These are phyloP conservation scores for Telenomus remus DNA, from an alignment of 1,140 invertebrate species.

Conservation along the genomic window DNA sequence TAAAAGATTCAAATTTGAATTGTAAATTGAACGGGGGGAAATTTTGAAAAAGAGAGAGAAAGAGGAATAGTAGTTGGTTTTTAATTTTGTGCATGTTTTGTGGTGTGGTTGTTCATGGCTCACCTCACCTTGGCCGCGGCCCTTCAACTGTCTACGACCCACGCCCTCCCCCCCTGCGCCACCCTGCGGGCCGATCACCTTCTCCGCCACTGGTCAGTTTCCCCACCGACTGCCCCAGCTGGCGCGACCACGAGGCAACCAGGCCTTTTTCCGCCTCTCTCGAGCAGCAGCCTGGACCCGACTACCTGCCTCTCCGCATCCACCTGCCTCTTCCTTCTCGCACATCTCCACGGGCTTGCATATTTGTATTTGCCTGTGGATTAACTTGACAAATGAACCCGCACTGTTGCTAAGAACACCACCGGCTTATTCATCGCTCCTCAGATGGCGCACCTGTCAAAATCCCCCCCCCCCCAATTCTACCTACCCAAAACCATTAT, in stretches of 20 bases:
- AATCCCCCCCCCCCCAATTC: too few relatives aligned
- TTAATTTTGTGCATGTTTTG: too few relatives aligned
- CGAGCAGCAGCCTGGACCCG: conserved; percentile 34
- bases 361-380: conserved; percentile 45
- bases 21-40: too few relatives aligned
- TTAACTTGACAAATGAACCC: conserved; percentile 48
- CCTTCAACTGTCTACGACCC: conserved; percentile 63
- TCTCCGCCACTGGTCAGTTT: conserved; percentile 56
- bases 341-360: conserved; percentile 13
- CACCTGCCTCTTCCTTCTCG: conserved; percentile 42
- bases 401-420: conserved; percentile 23
- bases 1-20: too few relatives aligned
- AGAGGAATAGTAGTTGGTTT: too few relatives aligned
- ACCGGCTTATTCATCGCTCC: conserved; percentile 32
- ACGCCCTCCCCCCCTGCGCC: conserved; percentile 49
- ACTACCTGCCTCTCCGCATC: conserved; percentile 50
- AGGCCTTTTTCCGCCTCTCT: conserved; percentile 49
- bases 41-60: too few relatives aligned
- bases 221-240: conserved; percentile 45
- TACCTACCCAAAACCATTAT: not conserved
- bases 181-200: conserved; percentile 57
- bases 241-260: conserved; percentile 52
- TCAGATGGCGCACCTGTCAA: conserved; percentile 24
- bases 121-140: conserved; percentile 61
- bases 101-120: conserved; percentile 49